A percentile compares a stretch with the other conserved stretches of the same genome.
phyloP scores from a whole-genome alignment of 2,113 vertebrate genomes.

The Hippoglossus stenolepis region DNA sequence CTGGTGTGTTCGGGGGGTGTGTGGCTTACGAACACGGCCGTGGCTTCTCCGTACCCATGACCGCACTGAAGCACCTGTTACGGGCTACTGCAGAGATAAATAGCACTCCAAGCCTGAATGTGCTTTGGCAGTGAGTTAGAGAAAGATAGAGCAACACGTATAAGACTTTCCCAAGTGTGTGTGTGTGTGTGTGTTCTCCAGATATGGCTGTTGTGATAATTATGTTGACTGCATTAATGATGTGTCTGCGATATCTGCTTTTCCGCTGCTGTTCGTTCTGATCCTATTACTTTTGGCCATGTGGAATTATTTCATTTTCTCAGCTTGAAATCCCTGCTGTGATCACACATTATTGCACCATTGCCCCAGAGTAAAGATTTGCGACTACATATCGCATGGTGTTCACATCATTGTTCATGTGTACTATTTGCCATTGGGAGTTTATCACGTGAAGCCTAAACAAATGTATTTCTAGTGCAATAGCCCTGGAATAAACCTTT shows the following conservation, averaged over 20 bases:
- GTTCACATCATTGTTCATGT: too few relatives aligned
- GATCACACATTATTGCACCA: constrained; percentile 46
- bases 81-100: neutral
- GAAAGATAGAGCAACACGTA: neutral
- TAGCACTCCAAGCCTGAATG: constrained; percentile 1
- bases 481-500: neutral
- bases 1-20: constrained; percentile 47
- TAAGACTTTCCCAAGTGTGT: neutral
- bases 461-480: neutral
- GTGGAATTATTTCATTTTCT: constrained; percentile 59
- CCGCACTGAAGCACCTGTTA: constrained; percentile 27
- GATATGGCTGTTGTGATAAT: constrained; percentile 42
- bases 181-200: constrained; percentile 30
- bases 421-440: too few relatives aligned
- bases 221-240: constrained; percentile 24
- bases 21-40: constrained; percentile 28
- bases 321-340: constrained; percentile 55
- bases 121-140: constrained; percentile 3
- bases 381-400: neutral
- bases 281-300: constrained; percentile 55
- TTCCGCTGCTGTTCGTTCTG: constrained; percentile 33
- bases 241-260: constrained; percentile 30
- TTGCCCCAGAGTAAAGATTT: constrained; percentile 22
- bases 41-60: constrained; percentile 19
- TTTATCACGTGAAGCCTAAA: too few relatives aligned